Conservation (phyloP, 2,888 invertebrate species). For the Muschampia plurimacula region DNA sequence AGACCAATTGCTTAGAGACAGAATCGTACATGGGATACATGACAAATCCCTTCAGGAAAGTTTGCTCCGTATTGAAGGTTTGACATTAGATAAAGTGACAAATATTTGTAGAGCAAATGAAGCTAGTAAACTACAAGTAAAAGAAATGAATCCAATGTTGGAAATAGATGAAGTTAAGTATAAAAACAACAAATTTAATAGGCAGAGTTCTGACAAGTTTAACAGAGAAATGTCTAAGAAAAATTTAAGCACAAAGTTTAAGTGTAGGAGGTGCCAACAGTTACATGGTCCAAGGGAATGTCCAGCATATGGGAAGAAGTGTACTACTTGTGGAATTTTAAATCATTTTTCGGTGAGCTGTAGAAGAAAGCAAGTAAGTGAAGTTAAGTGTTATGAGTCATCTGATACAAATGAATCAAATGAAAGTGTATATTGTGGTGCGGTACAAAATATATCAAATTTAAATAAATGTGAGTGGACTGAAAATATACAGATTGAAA, state of each 20-base stretch:
- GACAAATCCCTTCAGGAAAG: not conserved
- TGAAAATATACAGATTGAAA: not conserved
- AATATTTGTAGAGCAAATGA: not conserved
- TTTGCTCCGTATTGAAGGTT: not conserved
- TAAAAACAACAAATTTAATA: not conserved
- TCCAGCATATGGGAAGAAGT: not conserved
- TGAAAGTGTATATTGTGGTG: slow-evolving; percentile 4
- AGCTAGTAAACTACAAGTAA: not conserved
- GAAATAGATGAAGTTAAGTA: not conserved
- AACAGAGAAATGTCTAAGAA: not conserved
- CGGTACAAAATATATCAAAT: not conserved
- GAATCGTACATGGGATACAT: not conserved
- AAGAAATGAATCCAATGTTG: not conserved
- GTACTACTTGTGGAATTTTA: not conserved
- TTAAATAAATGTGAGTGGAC: not conserved
- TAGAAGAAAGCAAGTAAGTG: not conserved
- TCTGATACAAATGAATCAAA: not conserved
- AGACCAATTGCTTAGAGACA: not conserved
- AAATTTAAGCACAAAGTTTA: not conserved
- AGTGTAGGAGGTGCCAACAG: slow-evolving; percentile 4
- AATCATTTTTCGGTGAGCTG: slow-evolving; percentile 1
- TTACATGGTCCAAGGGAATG: not conserved
- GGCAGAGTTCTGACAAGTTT: not conserved
- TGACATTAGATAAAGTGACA: not conserved
- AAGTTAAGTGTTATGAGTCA: not conserved